A percentile compares a stretch with the other conserved stretches of the same genome.
These are phyloP conservation scores for Rhadinocentrus ornatus DNA, from an alignment of 2,797 vertebrate genomes.

Conservation along the genomic window DNA sequence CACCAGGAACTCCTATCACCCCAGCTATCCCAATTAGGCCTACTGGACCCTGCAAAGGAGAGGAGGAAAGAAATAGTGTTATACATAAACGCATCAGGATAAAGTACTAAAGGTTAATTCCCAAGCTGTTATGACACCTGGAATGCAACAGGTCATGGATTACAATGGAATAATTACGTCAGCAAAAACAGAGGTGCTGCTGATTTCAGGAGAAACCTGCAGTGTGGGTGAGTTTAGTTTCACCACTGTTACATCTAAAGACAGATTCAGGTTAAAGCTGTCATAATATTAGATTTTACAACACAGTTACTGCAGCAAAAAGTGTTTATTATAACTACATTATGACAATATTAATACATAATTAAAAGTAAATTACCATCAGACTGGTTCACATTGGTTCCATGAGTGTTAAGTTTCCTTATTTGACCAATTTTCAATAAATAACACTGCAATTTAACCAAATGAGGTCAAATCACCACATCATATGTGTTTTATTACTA, in stretches of 20 bases:
- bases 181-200: conserved; percentile 3
- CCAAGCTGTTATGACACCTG: conserved; percentile 49
- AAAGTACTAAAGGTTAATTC: conserved; percentile 33
- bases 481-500: too few relatives aligned
- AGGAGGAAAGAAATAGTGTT: conserved; percentile 10
- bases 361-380: background rate
- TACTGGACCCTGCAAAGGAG: conserved; percentile 82
- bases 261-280: background rate
- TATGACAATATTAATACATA: background rate
- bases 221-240: conserved; percentile 1
- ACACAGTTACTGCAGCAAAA: background rate
- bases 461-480: too few relatives aligned
- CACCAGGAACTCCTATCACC: conserved; percentile 85
- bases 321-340: background rate
- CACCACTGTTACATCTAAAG: background rate
- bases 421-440: too few relatives aligned
- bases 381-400: too few relatives aligned
- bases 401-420: too few relatives aligned
- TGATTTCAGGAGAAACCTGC: conserved; percentile 21
- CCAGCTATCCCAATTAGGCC: conserved; percentile 90
- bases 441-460: too few relatives aligned
- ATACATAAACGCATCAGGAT: conserved; percentile 31
- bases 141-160: conserved; percentile 55
- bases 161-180: conserved; percentile 19
- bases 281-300: background rate